Conservation (phyloP, 2,797 vertebrate genomes). For the Silurus aristotelis region DNA sequence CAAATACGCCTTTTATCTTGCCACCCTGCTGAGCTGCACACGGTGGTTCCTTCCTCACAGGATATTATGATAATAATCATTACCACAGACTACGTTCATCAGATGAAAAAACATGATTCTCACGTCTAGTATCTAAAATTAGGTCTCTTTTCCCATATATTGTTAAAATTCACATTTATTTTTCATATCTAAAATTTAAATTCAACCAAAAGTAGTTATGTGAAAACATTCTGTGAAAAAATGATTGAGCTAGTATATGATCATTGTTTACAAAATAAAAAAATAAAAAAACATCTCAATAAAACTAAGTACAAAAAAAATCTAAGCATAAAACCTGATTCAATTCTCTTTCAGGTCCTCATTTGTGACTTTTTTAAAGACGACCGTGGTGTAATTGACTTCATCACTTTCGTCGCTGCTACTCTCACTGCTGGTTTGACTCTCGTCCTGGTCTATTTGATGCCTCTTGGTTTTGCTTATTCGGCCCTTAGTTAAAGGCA, state of each 20-base stretch:
- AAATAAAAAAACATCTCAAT: background rate
- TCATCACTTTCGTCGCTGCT: constrained; percentile 29
- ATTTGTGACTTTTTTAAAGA: constrained; percentile 32
- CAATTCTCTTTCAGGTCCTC: background rate
- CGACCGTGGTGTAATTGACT: constrained; percentile 48
- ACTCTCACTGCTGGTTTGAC: constrained; percentile 20
- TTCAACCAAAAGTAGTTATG: background rate
- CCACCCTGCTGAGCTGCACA: constrained; percentile 1
- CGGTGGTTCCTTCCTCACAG: constrained; percentile 45
- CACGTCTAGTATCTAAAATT: constrained; percentile 14
- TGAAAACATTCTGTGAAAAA: background rate
- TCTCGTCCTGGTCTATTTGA: constrained; percentile 2
- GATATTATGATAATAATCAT: constrained; percentile 44
- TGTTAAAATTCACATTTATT: background rate
- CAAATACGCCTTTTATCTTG: constrained; percentile 26
- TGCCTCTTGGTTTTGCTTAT: background rate
- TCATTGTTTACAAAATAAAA: background rate
- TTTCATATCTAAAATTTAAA: background rate
- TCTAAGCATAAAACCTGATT: background rate
- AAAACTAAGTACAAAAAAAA: background rate
- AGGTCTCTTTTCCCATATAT: background rate
- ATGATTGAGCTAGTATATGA: background rate
- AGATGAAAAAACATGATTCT: background rate
- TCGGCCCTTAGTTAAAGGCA: background rate
- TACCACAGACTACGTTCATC: constrained; percentile 4